Evolutionary conservation across 2,888 invertebrate genomes (phyloP).

Genomic region (Isotomurus palustris): DNA sequence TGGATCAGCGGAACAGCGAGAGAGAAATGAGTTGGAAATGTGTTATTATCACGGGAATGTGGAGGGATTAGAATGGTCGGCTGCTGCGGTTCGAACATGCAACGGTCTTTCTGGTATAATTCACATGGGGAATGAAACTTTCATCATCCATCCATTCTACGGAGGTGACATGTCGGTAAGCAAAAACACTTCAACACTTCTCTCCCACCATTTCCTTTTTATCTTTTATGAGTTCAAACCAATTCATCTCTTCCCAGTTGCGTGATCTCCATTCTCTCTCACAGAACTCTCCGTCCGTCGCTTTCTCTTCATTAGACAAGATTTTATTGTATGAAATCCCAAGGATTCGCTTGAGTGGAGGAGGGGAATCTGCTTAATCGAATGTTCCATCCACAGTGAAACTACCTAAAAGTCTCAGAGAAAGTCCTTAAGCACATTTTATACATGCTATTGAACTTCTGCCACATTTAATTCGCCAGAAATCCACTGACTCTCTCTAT

Average conservation of each 20-base stretch:
- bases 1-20: slow-evolving; percentile 70
- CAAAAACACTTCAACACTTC: slow-evolving; percentile 46
- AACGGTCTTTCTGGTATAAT: slow-evolving; percentile 96
- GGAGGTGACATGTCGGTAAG: slow-evolving; percentile 95
- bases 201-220: slow-evolving; percentile 6
- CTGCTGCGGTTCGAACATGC: slow-evolving; percentile 96
- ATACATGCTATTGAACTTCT: too few relatives aligned
- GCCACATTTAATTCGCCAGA: too few relatives aligned
- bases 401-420: too few relatives aligned
- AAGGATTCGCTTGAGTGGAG: too few relatives aligned
- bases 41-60: slow-evolving; percentile 98
- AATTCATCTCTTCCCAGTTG: neutral
- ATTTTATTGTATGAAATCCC: too few relatives aligned
- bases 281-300: too few relatives aligned
- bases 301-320: too few relatives aligned
- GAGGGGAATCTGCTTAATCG: too few relatives aligned
- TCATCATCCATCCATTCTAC: slow-evolving; percentile 95
- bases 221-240: slow-evolving; percentile 5
- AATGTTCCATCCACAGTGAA: too few relatives aligned
- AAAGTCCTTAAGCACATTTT: too few relatives aligned
- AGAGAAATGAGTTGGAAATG: slow-evolving; percentile 61
- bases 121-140: slow-evolving; percentile 95
- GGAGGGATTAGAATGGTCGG: slow-evolving; percentile 92
- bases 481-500: too few relatives aligned
- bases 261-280: too few relatives aligned